These are phyloP conservation scores for Falco columbarius DNA, from an alignment of 2,797 vertebrate genomes.

Conservation along the genomic window DNA sequence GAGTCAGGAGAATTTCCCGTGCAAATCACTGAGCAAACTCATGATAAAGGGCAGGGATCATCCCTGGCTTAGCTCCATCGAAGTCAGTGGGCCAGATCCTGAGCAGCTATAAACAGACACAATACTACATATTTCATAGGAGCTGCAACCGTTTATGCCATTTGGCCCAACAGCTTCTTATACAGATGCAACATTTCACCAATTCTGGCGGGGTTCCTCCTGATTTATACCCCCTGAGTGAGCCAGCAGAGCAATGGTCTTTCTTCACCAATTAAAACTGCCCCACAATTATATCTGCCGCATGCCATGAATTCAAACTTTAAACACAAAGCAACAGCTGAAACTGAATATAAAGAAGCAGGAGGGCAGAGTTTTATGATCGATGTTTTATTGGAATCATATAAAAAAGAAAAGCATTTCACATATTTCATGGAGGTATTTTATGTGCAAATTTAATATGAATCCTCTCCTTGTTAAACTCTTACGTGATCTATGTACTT, in stretches of 20 bases:
- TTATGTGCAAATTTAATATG: constrained; percentile 76
- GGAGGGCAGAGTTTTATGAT: constrained; percentile 71
- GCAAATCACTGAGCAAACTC: constrained; percentile 1
- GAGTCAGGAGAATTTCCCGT: constrained; percentile 40
- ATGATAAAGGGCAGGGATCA: constrained; percentile 29
- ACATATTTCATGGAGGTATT: constrained; percentile 69
- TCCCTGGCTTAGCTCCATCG: constrained; percentile 28
- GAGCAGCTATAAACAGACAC: background rate
- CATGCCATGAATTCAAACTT: constrained; percentile 37
- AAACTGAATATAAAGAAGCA: constrained; percentile 20
- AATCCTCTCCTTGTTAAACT: constrained; percentile 78
- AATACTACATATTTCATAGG: background rate
- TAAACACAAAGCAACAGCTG: constrained; percentile 48
- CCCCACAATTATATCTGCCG: background rate
- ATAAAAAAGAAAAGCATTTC: constrained; percentile 63
- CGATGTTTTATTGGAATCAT: constrained; percentile 72
- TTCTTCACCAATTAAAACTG: constrained; percentile 37
- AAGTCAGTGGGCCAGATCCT: constrained; percentile 8
- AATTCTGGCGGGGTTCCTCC: background rate
- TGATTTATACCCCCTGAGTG: background rate
- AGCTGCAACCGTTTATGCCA: background rate
- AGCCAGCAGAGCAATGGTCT: constrained; percentile 17
- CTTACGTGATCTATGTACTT: constrained; percentile 67
- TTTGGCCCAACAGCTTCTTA: background rate
- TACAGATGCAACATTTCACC: background rate